phyloP scores from a whole-genome alignment of 2,888 invertebrate species.

The Orthosia cruda region DNA sequence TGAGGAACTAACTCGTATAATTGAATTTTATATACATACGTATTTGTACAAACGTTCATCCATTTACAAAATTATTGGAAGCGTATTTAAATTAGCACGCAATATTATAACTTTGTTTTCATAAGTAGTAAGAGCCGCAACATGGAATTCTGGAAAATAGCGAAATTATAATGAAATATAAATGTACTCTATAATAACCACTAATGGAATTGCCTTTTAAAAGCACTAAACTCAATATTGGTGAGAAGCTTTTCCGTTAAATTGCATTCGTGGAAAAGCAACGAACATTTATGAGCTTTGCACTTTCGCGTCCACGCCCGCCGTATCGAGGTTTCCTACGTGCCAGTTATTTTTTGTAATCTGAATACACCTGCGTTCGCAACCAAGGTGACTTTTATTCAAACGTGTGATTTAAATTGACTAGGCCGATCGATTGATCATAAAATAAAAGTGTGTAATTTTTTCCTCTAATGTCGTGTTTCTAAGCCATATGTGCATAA shows the following conservation, averaged over 20 bases:
- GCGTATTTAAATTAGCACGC: not conserved
- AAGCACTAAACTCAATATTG: conserved; percentile 43
- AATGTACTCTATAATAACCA: conserved; percentile 23
- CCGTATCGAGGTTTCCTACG: conserved; percentile 10
- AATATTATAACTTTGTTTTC: not conserved
- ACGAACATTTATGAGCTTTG: conserved; percentile 45
- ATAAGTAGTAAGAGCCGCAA: not conserved
- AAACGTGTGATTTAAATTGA: conserved; percentile 19
- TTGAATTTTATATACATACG: not conserved
- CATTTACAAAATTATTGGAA: not conserved
- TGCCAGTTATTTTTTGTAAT: conserved; percentile 31
- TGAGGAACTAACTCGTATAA: not conserved
- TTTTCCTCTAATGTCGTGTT: conserved; percentile 7
- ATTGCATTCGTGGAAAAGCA: conserved; percentile 49
- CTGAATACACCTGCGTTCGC: conserved; percentile 2
- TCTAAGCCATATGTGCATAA: conserved; percentile 38
- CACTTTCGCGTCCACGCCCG: conserved; percentile 17
- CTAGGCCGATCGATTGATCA: conserved; percentile 10
- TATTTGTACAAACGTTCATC: not conserved
- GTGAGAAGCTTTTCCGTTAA: conserved; percentile 43
- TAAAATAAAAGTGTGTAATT: conserved; percentile 14
- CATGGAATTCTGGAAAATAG: not conserved
- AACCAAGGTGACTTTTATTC: conserved; percentile 1
- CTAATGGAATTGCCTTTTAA: conserved; percentile 40
- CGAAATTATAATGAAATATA: conserved; percentile 23